Conservation (phyloP, 35 echinoderm and acorn worm species). For the Patiria miniata region DNA sequence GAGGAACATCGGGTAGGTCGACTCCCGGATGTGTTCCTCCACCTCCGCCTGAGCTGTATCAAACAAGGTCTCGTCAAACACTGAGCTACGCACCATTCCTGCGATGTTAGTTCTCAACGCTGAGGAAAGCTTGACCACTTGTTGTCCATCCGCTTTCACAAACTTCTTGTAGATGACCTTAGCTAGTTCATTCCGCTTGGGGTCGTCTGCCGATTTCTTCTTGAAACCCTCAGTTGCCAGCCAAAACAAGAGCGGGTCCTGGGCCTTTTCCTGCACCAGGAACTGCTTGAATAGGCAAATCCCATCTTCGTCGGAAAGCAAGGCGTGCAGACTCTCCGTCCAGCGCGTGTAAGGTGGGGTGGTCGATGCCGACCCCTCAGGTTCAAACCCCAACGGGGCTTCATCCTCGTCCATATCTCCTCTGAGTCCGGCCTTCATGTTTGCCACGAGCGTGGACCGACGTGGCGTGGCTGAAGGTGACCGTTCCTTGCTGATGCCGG, state of each 20-base stretch:
- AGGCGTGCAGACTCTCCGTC: constrained; percentile 82
- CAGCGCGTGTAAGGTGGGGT: constrained; percentile 94
- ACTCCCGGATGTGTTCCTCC: constrained; percentile 76
- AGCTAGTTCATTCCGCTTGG: constrained; percentile 67
- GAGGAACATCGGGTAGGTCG: constrained; percentile 84
- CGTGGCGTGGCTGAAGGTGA: constrained; percentile 61
- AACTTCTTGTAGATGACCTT: constrained; percentile 90
- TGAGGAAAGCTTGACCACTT: constrained; percentile 59
- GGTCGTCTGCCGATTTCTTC: constrained; percentile 65
- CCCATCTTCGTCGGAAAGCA: constrained; percentile 86
- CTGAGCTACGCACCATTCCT: constrained; percentile 58
- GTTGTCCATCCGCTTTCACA: constrained; percentile 83
- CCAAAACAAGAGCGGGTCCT: constrained; percentile 90
- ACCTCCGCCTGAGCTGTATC: constrained; percentile 81
- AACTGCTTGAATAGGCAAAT: constrained; percentile 81
- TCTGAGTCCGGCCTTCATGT: constrained; percentile 1
- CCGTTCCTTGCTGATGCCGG: constrained; percentile 30
- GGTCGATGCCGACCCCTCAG: constrained; percentile 85
- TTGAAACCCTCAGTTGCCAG: constrained; percentile 90
- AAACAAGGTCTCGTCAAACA: constrained; percentile 66
- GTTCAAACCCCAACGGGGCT: constrained; percentile 84
- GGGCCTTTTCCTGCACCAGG: constrained; percentile 76
- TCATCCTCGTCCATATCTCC: constrained; percentile 45
- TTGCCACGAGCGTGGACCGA: constrained; percentile 39
- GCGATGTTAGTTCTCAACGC: constrained; percentile 64